A percentile compares a stretch with the other conserved stretches of the same genome.
Evolutionary conservation across 2,113 vertebrate species (phyloP).

Genomic region (Elgaria multicarinata): DNA sequence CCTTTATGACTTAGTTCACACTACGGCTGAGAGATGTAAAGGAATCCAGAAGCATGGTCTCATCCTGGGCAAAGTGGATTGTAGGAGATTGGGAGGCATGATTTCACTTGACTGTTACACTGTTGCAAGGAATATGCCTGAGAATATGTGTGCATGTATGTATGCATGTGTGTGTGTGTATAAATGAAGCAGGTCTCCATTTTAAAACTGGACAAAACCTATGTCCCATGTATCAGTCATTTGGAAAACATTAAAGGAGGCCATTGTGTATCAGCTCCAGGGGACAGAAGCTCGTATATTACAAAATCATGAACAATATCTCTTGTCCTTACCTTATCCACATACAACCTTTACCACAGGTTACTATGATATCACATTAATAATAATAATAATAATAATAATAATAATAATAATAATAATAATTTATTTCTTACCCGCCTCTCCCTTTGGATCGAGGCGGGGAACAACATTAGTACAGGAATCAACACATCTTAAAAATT

Average conservation of each 20-base stretch:
- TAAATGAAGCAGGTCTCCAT: background rate
- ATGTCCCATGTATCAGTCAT: background rate
- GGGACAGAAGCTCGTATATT: background rate
- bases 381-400: too few relatives aligned
- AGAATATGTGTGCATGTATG: background rate
- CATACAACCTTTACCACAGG: too few relatives aligned
- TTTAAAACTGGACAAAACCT: background rate
- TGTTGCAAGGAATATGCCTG: background rate
- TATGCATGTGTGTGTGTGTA: background rate
- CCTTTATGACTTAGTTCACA: background rate
- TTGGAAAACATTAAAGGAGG: background rate
- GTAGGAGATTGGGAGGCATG: background rate
- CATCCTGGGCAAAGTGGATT: background rate
- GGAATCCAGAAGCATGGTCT: background rate
- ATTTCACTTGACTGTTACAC: background rate
- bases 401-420: too few relatives aligned
- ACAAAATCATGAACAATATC: too few relatives aligned
- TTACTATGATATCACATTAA: too few relatives aligned
- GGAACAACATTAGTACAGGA: too few relatives aligned
- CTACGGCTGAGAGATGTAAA: background rate
- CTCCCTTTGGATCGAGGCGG: too few relatives aligned
- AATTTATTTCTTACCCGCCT: too few relatives aligned
- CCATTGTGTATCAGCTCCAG: background rate
- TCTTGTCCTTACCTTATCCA: too few relatives aligned
- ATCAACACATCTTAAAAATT: too few relatives aligned